Evolutionary conservation across 2,888 invertebrate species (phyloP).

Genomic region (Nineta flava): DNA sequence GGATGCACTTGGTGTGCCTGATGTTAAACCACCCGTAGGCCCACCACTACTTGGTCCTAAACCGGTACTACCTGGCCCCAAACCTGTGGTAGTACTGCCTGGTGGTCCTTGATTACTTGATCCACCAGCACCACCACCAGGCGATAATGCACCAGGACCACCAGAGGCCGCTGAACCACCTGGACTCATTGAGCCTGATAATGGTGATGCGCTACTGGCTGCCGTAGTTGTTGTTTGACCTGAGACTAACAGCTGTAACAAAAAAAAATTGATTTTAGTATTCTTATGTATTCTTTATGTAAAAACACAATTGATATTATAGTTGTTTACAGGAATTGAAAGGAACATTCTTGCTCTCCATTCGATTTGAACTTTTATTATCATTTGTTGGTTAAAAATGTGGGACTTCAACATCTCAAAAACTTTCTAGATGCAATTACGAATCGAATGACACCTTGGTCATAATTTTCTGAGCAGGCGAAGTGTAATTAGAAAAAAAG

Average conservation of each 20-base stretch:
- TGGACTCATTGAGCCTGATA: constrained; percentile 56
- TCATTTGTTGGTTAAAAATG: too few relatives aligned
- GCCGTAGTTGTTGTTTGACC: constrained; percentile 57
- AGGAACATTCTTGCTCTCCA: too few relatives aligned
- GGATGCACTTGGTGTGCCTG: constrained; percentile 22
- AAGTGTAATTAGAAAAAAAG: too few relatives aligned
- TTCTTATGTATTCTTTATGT: too few relatives aligned
- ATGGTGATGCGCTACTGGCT: constrained; percentile 60
- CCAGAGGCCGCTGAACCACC: constrained; percentile 35
- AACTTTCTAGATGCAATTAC: too few relatives aligned
- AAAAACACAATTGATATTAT: too few relatives aligned
- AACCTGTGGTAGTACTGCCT: constrained; percentile 21
- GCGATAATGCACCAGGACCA: constrained; percentile 22
- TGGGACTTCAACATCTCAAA: too few relatives aligned
- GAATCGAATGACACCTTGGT: too few relatives aligned
- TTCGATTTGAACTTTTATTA: too few relatives aligned
- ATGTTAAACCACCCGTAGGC: constrained; percentile 3
- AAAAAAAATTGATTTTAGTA: constrained; percentile 7
- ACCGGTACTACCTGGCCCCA: constrained; percentile 18
- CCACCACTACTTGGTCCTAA: constrained; percentile 10
- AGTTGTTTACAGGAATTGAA: too few relatives aligned
- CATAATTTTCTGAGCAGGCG: too few relatives aligned
- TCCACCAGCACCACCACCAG: constrained; percentile 34
- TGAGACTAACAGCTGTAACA: constrained; percentile 54
- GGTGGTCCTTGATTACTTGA: constrained; percentile 16